Evolutionary conservation across 2,113 vertebrate species (phyloP), one percentile per base, ranked within the genome.

Genomic region (Syngnathus floridae): DNA sequence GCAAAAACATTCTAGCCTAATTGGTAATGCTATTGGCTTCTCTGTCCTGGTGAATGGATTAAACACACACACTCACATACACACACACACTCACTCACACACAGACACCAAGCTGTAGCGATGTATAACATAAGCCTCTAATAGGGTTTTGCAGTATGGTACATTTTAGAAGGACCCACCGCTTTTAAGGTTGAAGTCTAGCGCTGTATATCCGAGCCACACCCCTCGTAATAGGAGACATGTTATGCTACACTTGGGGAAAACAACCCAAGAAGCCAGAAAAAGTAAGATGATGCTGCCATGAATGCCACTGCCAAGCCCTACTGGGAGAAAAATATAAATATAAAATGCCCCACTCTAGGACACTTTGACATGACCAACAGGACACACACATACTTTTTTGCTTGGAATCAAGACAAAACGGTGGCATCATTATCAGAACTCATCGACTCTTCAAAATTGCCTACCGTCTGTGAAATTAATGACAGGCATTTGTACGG

Each of bases 401-500:
- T 13, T 9, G 63, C 55, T 31, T 66, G 78, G 79, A 78, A 71
- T 63, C 70, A 59, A 67, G 54, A 70, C 77, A 62, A 21, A 19
- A 55, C 52, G 62, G 68, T 70, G 4, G 51, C 43, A 16, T 79
- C 75, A 82, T 84, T 80, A 86, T 79, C 74, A 56, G 60, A 83
- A 86, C 73, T 67, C 74, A 80, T 72, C 77, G 74, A 76, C 79
- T 74, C 83, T 80, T 76, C 21, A 66, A 81, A 84, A 87, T 87
- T 82, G 83, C 83, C 83, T 76, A 68, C 81, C 68, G 81, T 74
- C 76, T 62, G 66, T 68, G 69, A 79, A 89, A 86, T 88, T 82
- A 89, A 88, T 87, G 83, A 82, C 51, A 16, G 69, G 70, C 85
- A 82, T 89, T 86, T 85, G 83, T 78, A 75, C 75, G 67, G 75